Evolutionary conservation across 1,140 invertebrate species (phyloP).

Genomic region (Diprion similis): DNA sequence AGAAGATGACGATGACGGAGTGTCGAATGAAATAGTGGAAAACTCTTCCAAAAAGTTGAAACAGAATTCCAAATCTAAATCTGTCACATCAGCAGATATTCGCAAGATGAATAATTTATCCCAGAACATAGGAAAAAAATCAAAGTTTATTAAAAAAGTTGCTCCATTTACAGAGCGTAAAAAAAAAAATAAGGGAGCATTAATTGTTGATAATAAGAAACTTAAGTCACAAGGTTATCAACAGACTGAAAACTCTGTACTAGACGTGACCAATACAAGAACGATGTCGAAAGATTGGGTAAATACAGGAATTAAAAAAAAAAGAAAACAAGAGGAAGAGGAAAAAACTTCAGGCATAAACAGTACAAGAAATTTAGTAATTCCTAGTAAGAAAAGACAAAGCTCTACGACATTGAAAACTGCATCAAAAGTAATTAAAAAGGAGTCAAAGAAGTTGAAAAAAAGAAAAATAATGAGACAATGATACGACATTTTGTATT

Average conservation of each 20-base stretch:
- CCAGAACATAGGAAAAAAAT: background rate
- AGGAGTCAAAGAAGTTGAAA: constrained; percentile 16
- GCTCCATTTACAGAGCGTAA: background rate
- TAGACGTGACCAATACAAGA: constrained; percentile 11
- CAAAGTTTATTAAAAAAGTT: background rate
- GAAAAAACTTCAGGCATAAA: background rate
- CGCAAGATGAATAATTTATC: constrained; percentile 22
- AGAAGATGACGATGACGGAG: constrained; percentile 36
- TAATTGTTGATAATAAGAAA: background rate
- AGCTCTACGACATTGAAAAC: background rate
- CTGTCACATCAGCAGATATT: background rate
- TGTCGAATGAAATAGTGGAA: constrained; percentile 15
- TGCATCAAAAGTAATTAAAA: constrained; percentile 24
- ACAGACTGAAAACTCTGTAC: background rate
- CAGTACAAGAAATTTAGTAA: background rate
- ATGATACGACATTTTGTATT: background rate
- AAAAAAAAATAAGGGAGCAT: background rate
- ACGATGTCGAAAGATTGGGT: constrained; percentile 18
- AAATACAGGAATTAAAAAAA: constrained; percentile 21
- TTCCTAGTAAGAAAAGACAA: constrained; percentile 29
- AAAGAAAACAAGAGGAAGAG: constrained; percentile 13
- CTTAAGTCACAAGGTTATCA: background rate
- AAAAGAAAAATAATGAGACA: constrained; percentile 9
- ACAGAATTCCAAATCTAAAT: background rate
- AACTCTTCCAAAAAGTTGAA: constrained; percentile 21